Percentiles rank a stretch among this genome's conserved stretches.
These are phyloP conservation scores for Troides oblongomaculatus DNA, from an alignment of 2,888 invertebrate genomes.

Conservation along the genomic window DNA sequence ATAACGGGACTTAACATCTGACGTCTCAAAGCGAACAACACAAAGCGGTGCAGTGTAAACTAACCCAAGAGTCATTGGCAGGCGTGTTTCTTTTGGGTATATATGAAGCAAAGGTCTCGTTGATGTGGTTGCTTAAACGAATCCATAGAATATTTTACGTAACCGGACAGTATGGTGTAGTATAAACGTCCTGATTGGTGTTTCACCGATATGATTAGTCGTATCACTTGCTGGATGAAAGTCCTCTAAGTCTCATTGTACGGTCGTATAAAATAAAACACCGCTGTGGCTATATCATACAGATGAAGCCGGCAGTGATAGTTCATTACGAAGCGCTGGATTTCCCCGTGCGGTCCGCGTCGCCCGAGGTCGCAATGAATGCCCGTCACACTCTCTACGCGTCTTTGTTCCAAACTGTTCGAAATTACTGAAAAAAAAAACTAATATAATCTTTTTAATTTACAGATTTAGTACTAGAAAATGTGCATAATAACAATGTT, in stretches of 20 bases:
- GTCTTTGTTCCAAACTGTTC: neutral
- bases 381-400: neutral
- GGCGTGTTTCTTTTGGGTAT: no score
- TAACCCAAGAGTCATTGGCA: no score
- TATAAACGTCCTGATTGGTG: neutral
- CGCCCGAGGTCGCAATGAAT: slow-evolving; percentile 14
- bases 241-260: neutral
- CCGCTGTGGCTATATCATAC: no score
- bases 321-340: slow-evolving; percentile 7
- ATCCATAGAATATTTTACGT: no score
- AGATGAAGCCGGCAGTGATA: neutral
- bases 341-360: slow-evolving; percentile 12
- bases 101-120: no score
- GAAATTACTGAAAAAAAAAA: neutral
- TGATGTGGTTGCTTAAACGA: no score
- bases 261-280: no score
- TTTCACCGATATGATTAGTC: neutral
- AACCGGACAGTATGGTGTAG: no score
- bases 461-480: neutral
- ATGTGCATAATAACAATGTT: no score
- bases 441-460: neutral
- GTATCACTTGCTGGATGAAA: neutral
- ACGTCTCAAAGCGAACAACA: no score
- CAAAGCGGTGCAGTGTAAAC: no score
- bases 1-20: no score